A percentile compares a stretch with the other conserved stretches of the same genome.
Conservation (phyloP, 2,888 invertebrate species). For the Nephrotoma appendiculata region DNA sequence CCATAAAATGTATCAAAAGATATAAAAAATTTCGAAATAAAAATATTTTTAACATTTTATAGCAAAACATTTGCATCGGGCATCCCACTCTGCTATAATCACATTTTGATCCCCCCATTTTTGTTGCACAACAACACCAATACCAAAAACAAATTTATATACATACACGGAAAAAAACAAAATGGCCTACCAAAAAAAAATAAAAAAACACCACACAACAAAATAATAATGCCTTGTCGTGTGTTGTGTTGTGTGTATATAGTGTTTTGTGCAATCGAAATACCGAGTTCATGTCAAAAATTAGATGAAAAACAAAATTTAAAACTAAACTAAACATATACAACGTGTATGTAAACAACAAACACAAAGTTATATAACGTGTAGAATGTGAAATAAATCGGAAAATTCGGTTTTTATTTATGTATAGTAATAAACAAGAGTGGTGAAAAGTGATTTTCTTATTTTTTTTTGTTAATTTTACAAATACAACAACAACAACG, state of each 20-base stretch:
- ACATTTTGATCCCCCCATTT: not conserved
- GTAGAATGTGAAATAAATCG: not conserved
- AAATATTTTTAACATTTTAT: not conserved
- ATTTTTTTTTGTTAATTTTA: not conserved
- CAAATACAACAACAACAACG: not conserved
- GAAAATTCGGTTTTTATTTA: not conserved
- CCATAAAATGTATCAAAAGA: too few species aligned
- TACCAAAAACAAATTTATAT: not conserved
- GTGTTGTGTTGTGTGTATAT: not conserved
- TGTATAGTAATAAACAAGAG: not conserved
- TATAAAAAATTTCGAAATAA: too few species aligned
- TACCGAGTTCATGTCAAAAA: not conserved
- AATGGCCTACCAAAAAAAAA: not conserved
- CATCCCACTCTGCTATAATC: not conserved
- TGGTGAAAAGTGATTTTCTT: not conserved
- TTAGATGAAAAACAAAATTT: not conserved
- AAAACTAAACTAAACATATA: not conserved
- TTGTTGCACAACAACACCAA: not conserved
- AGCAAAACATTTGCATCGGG: not conserved
- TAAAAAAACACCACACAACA: not conserved
- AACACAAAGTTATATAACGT: not conserved
- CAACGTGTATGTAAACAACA: not conserved
- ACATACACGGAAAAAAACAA: not conserved
- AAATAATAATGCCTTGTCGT: conserved; percentile 3
- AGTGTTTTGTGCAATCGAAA: conserved; percentile 3